Percentiles rank a stretch among this genome's conserved stretches.
Conservation (phyloP, 30 jellyfish, hydroid and myxozoan species). For the Sanderia malayensis region DNA sequence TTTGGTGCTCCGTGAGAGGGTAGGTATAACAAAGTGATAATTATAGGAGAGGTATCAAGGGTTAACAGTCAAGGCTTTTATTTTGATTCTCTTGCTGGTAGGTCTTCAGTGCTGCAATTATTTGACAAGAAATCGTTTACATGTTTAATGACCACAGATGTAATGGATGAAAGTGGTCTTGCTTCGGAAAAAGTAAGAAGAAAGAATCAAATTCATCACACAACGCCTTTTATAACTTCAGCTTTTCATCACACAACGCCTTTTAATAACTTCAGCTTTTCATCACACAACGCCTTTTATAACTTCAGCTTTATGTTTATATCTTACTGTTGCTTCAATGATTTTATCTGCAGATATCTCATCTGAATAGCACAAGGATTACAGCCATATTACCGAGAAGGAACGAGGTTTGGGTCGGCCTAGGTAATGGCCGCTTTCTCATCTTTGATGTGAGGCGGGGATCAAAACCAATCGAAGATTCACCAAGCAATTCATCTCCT, state of each 20-base stretch:
- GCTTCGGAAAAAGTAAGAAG: slow-evolving; percentile 95
- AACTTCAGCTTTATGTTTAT: background rate
- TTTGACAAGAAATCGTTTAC: slow-evolving; percentile 58
- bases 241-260: background rate
- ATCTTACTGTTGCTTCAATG: no score
- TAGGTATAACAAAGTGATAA: slow-evolving; percentile 26
- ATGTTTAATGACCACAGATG: slow-evolving; percentile 77
- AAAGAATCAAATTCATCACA: no score
- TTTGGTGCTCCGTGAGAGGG: slow-evolving; percentile 94
- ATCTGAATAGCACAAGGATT: slow-evolving; percentile 62
- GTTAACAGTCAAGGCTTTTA: slow-evolving; percentile 46
- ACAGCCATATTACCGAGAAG: slow-evolving; percentile 68
- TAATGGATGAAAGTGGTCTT: slow-evolving; percentile 85
- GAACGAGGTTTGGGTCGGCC: slow-evolving; percentile 88
- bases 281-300: background rate
- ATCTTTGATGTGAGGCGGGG: slow-evolving; percentile 61
- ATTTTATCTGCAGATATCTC: slow-evolving; percentile 43
- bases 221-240: background rate
- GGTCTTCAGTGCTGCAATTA: slow-evolving; percentile 72
- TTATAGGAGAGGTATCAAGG: no score
- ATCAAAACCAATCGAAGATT: slow-evolving; percentile 43
- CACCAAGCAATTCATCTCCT: slow-evolving; percentile 16
- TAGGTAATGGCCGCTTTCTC: slow-evolving; percentile 93
- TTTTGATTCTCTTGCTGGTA: slow-evolving; percentile 1
- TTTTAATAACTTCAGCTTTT: background rate